Evolutionary conservation across 2,888 invertebrate genomes (phyloP).

Genomic region (Gryllus longicercus): DNA sequence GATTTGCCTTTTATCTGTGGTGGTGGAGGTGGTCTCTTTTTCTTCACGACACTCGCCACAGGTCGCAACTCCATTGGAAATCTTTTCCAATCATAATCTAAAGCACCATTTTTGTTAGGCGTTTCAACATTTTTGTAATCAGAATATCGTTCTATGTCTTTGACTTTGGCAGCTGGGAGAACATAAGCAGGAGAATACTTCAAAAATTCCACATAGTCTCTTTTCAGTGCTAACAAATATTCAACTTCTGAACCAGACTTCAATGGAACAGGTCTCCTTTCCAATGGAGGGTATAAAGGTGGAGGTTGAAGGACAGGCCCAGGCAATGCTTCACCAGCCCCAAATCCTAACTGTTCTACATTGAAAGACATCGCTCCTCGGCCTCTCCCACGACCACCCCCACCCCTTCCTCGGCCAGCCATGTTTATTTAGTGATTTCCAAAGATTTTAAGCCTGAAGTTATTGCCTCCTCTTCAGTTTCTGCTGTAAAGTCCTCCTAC

Average conservation of each 20-base stretch:
- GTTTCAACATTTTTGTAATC: conserved; percentile 42
- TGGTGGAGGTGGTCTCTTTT: not conserved
- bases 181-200: conserved; percentile 45
- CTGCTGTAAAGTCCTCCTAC: conserved; percentile 39
- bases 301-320: conserved; percentile 48
- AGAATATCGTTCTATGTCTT: conserved; percentile 48
- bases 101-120: not conserved
- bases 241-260: conserved; percentile 44
- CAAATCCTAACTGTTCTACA: conserved; percentile 47
- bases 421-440: conserved; percentile 35
- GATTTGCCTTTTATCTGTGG: too few species aligned
- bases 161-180: conserved; percentile 41
- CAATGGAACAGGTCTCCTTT: conserved; percentile 22
- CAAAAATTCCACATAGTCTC: conserved; percentile 45
- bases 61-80: conserved; percentile 41
- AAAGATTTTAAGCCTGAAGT: conserved; percentile 24
- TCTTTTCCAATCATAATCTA: conserved; percentile 38
- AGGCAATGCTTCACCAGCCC: conserved; percentile 46
- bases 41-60: conserved; percentile 29
- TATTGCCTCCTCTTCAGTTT: conserved; percentile 43
- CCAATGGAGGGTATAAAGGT: conserved; percentile 46
- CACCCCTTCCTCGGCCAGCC: conserved; percentile 44
- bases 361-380: conserved; percentile 45
- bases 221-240: conserved; percentile 46
- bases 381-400: conserved; percentile 43